Evolutionary conservation across 2,888 invertebrate species (phyloP).

Genomic region (Acleris literana): DNA sequence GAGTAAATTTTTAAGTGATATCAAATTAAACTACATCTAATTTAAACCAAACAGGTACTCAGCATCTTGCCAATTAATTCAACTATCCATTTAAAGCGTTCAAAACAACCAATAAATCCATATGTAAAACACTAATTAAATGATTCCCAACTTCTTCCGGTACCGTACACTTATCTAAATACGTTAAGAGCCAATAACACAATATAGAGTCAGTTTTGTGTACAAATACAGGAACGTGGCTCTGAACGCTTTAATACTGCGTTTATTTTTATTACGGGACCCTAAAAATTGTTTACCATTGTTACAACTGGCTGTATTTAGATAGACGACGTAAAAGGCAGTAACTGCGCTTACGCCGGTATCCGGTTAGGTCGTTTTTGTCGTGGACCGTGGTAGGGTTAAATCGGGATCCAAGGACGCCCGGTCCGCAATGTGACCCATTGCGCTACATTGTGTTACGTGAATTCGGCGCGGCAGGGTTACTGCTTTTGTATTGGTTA

Average conservation of each 20-base stretch:
- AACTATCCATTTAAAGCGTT: not conserved
- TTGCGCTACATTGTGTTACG: conserved; percentile 61
- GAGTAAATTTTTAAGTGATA: not conserved
- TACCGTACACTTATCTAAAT: conserved; percentile 35
- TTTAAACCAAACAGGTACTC: conserved; percentile 30
- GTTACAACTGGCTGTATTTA: conserved; percentile 23
- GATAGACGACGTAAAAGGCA: not conserved
- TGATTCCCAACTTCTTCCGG: conserved; percentile 17
- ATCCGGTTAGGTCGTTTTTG: conserved; percentile 11
- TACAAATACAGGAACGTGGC: too few species aligned
- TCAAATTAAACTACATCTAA: conserved; percentile 8
- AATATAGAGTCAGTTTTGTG: too few species aligned
- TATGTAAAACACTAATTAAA: conserved; percentile 33
- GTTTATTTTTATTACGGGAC: conserved; percentile 39
- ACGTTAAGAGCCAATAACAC: conserved; percentile 7
- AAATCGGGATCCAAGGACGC: conserved; percentile 68
- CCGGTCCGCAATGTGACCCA: conserved; percentile 78
- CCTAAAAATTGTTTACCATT: conserved; percentile 31
- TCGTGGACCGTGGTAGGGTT: conserved; percentile 37
- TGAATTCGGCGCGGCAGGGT: conserved; percentile 10
- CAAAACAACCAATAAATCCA: conserved; percentile 10
- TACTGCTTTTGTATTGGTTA: too few species aligned
- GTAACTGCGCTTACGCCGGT: conserved; percentile 2
- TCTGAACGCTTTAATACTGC: conserved; percentile 4
- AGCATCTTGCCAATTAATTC: conserved; percentile 16